These are phyloP conservation scores for Hypomecis punctinalis DNA, from an alignment of 2,888 invertebrate species.

Conservation along the genomic window DNA sequence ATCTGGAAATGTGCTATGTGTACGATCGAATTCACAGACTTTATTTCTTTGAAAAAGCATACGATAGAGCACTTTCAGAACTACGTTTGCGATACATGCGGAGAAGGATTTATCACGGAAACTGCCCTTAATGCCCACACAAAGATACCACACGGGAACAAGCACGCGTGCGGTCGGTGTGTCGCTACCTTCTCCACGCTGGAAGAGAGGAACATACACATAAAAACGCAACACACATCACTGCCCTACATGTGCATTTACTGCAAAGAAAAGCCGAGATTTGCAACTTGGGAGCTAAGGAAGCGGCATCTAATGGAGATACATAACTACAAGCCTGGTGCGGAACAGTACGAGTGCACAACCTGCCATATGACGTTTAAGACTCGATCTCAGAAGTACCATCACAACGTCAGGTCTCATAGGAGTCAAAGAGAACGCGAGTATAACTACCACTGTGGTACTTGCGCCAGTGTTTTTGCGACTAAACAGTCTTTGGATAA, in stretches of 20 bases:
- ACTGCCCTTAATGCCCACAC: constrained; percentile 72
- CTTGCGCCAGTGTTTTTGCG: constrained; percentile 80
- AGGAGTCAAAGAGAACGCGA: constrained; percentile 76
- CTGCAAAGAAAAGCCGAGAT: constrained; percentile 77
- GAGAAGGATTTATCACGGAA: constrained; percentile 78
- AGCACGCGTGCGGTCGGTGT: constrained; percentile 75
- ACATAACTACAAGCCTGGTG: constrained; percentile 76
- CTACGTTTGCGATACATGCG: constrained; percentile 79
- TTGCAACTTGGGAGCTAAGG: constrained; percentile 76
- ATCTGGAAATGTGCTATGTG: constrained; percentile 78
- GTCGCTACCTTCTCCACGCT: constrained; percentile 74
- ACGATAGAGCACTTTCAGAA: constrained; percentile 77
- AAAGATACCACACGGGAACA: constrained; percentile 75
- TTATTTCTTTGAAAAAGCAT: constrained; percentile 73
- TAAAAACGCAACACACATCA: constrained; percentile 75
- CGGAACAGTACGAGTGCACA: constrained; percentile 78
- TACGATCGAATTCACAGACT: constrained; percentile 72
- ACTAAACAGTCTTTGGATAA: constrained; percentile 82
- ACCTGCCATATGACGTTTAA: constrained; percentile 80
- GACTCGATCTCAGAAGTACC: constrained; percentile 77
- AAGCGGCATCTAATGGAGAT: constrained; percentile 77
- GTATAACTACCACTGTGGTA: constrained; percentile 77
- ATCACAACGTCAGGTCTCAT: constrained; percentile 78
- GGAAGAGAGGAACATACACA: constrained; percentile 72
- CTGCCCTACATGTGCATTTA: constrained; percentile 76